Conservation (phyloP, 2,797 vertebrate species). For the Danio aesculapii region DNA sequence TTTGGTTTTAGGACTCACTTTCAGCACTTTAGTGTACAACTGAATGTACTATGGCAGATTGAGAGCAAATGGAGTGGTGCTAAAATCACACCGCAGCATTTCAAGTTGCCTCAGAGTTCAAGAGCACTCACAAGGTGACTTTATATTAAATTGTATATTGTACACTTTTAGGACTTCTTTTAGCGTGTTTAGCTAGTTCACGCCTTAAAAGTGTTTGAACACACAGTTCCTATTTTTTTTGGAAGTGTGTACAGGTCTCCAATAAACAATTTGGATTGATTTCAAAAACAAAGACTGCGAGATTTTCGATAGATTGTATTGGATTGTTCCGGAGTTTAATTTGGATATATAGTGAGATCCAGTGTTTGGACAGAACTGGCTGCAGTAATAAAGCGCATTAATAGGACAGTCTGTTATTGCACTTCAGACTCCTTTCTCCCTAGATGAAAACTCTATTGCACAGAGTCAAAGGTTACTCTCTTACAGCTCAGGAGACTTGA, state of each 20-base stretch:
- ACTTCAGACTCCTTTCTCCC: constrained; percentile 25
- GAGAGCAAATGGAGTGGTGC: background rate
- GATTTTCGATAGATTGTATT: constrained; percentile 31
- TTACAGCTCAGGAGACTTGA: constrained; percentile 10
- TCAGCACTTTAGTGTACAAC: background rate
- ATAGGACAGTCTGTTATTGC: constrained; percentile 47
- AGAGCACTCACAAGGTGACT: background rate
- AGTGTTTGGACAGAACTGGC: constrained; percentile 43
- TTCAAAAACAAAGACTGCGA: constrained; percentile 6
- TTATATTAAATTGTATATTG: background rate
- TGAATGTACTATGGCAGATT: constrained; percentile 9
- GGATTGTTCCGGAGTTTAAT: constrained; percentile 48
- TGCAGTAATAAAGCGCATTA: constrained; percentile 46
- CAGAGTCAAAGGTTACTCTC: background rate
- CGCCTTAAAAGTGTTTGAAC: background rate
- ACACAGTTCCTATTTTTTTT: background rate
- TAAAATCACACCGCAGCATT: constrained; percentile 6
- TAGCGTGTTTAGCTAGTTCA: background rate
- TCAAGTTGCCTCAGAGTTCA: background rate
- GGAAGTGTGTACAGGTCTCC: background rate
- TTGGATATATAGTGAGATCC: constrained; percentile 7
- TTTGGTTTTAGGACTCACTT: background rate
- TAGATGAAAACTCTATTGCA: constrained; percentile 6
- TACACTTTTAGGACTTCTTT: background rate
- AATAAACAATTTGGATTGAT: constrained; percentile 3